A percentile compares a stretch with the other conserved stretches of the same genome.
These are phyloP conservation scores for Drosophila repletoides DNA, from an alignment of 1,140 invertebrate species.

Conservation along the genomic window DNA sequence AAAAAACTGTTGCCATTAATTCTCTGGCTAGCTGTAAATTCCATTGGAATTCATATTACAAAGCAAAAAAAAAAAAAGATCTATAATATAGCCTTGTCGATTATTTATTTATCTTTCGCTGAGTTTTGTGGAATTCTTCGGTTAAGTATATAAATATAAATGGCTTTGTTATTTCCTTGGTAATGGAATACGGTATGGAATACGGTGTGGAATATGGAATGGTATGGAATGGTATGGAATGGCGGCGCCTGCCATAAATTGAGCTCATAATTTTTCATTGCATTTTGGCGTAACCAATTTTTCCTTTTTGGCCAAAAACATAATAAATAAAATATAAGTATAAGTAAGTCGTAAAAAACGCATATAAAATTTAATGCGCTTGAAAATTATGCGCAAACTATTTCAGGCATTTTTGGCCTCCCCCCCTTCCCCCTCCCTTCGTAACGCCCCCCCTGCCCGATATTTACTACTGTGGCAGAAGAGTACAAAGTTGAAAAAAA, in stretches of 20 bases:
- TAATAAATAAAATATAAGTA: conserved; percentile 78
- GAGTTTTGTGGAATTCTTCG: no score
- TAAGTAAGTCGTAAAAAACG: conserved; percentile 68
- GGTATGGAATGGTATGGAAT: no score
- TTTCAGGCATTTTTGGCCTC: conserved; percentile 50
- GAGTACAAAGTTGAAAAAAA: conserved; percentile 15
- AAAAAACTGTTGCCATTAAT: no score
- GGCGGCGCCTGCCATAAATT: conserved; percentile 64
- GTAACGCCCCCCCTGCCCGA: neutral
- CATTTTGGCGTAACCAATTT: conserved; percentile 28
- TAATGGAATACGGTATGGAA: no score
- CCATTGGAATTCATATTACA: no score
- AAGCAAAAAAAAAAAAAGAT: no score
- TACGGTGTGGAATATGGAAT: no score
- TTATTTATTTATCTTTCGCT: neutral
- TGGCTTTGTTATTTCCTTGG: conserved; percentile 58
- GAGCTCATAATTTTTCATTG: conserved; percentile 72
- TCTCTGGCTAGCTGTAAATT: no score
- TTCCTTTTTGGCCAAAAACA: conserved; percentile 50
- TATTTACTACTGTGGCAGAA: conserved; percentile 1
- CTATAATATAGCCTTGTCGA: no score
- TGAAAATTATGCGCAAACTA: conserved; percentile 77
- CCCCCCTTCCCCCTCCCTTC: neutral
- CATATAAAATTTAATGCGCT: conserved; percentile 76
- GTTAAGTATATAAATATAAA: conserved; percentile 27